Percentiles rank a stretch among this genome's conserved stretches.
Conservation (phyloP, 35 echinoderm and acorn worm genomes). For the Diadema setosum region DNA sequence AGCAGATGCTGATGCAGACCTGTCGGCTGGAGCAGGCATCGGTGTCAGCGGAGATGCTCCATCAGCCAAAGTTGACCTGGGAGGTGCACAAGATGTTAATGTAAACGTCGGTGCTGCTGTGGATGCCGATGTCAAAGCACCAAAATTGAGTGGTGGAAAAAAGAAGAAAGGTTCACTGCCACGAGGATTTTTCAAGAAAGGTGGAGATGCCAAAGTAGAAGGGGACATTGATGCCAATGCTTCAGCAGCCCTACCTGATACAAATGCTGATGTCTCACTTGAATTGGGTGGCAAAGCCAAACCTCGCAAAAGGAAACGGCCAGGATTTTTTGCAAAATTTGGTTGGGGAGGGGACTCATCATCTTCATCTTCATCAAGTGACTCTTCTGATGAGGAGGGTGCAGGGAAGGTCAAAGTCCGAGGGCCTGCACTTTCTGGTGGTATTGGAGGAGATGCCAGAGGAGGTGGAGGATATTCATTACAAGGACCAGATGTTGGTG, state of each 20-base stretch:
- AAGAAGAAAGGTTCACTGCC: background rate
- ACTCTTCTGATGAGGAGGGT: slow-evolving; percentile 5
- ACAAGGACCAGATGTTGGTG: background rate
- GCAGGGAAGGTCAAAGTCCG: background rate
- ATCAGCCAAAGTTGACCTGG: slow-evolving; percentile 37
- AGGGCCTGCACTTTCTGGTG: background rate
- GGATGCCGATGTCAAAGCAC: background rate
- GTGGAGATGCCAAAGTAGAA: background rate
- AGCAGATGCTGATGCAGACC: slow-evolving; percentile 14
- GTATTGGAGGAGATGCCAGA: background rate
- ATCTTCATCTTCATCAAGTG: background rate
- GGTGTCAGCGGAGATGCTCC: slow-evolving; percentile 48
- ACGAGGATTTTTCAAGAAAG: background rate
- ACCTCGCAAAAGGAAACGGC: background rate
- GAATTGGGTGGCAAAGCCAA: background rate
- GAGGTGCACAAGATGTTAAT: slow-evolving; percentile 17
- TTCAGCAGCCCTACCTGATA: background rate
- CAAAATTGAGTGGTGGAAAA: background rate
- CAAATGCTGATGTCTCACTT: slow-evolving; percentile 1
- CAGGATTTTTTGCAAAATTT: background rate
- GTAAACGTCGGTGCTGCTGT: background rate
- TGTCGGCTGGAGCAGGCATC: slow-evolving; percentile 40
- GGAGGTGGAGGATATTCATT: background rate
- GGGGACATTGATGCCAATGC: background rate
- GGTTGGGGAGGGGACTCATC: background rate